Evolutionary conservation across 1,140 invertebrate genomes (phyloP).

Genomic region (Heliconius congener): DNA sequence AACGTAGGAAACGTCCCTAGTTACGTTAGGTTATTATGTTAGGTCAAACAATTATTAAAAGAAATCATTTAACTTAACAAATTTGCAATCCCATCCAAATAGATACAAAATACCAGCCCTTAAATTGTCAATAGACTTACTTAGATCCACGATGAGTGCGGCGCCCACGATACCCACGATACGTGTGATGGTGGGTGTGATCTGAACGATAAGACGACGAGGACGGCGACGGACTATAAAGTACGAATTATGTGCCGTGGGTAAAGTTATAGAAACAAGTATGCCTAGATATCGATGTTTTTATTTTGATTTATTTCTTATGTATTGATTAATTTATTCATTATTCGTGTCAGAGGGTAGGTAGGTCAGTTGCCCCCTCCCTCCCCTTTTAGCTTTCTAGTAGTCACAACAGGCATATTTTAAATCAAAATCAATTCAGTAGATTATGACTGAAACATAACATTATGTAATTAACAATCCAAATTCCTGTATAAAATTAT

Average conservation of each 20-base stretch:
- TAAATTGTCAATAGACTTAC: not conserved
- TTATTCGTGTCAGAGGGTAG: too few relatives aligned
- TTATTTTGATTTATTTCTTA: too few relatives aligned
- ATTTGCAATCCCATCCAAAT: too few relatives aligned
- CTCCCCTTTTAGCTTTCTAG: not conserved
- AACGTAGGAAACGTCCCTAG: too few relatives aligned
- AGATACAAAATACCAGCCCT: not conserved
- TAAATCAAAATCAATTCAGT: not conserved
- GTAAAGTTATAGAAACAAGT: not conserved
- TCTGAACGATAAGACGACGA: slow-evolving; percentile 5
- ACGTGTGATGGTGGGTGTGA: not conserved
- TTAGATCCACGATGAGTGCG: not conserved
- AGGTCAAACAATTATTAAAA: too few relatives aligned
- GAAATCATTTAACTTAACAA: too few relatives aligned
- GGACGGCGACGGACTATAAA: not conserved
- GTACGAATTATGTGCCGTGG: not conserved
- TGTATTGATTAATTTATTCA: too few relatives aligned
- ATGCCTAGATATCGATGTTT: too few relatives aligned
- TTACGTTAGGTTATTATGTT: too few relatives aligned
- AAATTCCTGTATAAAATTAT: too few relatives aligned
- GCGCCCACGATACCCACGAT: slow-evolving; percentile 4
- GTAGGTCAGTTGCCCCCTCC: too few relatives aligned
- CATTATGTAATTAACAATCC: too few relatives aligned
- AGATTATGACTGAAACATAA: not conserved
- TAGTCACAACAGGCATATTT: not conserved